A percentile compares a stretch with the other conserved stretches of the same genome.
Conservation (phyloP, 2,888 invertebrate genomes). For the Phlogophora meticulosa region DNA sequence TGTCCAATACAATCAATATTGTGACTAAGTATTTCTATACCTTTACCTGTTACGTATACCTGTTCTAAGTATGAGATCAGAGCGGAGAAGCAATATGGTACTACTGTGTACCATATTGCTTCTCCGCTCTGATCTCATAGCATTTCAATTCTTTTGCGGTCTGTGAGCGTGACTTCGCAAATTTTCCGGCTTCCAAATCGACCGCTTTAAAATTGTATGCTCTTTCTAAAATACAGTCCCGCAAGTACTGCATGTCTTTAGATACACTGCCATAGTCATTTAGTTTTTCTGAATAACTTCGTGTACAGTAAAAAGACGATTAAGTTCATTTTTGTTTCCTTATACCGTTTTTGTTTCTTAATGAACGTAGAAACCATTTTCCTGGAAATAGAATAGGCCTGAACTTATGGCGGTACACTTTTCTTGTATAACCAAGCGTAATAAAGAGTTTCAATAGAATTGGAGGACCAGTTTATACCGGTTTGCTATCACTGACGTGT, state of each 20-base stretch:
- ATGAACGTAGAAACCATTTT: background rate
- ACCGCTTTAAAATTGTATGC: constrained; percentile 39
- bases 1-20: too few species aligned
- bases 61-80: too few species aligned
- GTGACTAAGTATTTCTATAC: too few species aligned
- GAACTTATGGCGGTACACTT: background rate
- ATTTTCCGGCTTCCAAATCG: constrained; percentile 40
- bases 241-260: background rate
- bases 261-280: background rate
- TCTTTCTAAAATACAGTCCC: constrained; percentile 13
- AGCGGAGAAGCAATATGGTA: too few species aligned
- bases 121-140: constrained; percentile 32
- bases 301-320: constrained; percentile 17
- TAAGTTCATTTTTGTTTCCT: constrained; percentile 24
- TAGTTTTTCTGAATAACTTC: constrained; percentile 3
- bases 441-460: too few species aligned
- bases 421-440: background rate
- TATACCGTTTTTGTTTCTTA: constrained; percentile 17
- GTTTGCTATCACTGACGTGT: background rate
- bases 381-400: constrained; percentile 4
- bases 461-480: too few species aligned
- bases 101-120: constrained; percentile 23
- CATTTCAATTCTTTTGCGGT: constrained; percentile 55
- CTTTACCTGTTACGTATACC: too few species aligned
- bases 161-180: constrained; percentile 46